Evolutionary conservation across 2,888 invertebrate genomes (phyloP), one percentile per base, ranked within the genome.

Genomic region (Eretmocerus hayati): DNA sequence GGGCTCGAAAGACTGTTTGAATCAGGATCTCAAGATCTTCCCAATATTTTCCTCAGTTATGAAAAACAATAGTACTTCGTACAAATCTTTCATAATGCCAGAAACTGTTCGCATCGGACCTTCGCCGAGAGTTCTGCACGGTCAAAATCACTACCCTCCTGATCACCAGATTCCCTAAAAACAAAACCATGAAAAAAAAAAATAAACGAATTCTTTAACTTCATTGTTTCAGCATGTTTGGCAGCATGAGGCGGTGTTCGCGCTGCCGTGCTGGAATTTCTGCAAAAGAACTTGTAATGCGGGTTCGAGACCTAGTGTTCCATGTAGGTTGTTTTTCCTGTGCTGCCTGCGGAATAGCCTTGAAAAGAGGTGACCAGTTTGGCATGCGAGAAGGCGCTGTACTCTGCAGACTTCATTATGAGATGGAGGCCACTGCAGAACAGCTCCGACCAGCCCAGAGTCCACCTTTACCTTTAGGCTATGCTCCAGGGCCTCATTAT

Each of bases 271-370:
- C 87, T 30, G 85, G 87, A 43, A 92, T 96, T 60, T 83, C 87
- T 26, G 84, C 92, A 31, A 87, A 90, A 42, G 94, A 95, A 75
- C 75, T 95, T 71, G 94, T 96, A 70, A 94, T 96, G 94, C 78
- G 92, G 46, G 94, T 92, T 9, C 79, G 90, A 42, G 92, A 93
- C 63, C 79, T 88, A 64, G 91, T 94, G 60, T 96, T 90, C 77
- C 95, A 96, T 76, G 85, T 94, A 52, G 85, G 87, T 67, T 96
- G 95, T 75, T 96, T 96, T 77, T 88, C 89, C 39, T 95, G 95
- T 72, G 85, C 87, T 36, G 82, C 87, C 42, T 95, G 95, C 77
- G 85, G 84, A 69, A 80, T 86, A 31, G 85, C 87, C 4, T 78
- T 96, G 52, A 88, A 86, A 50, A 91, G 93, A 68, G 96, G 96